Conservation (phyloP, 2,113 vertebrate species). For the Hippocampus abdominalis region DNA sequence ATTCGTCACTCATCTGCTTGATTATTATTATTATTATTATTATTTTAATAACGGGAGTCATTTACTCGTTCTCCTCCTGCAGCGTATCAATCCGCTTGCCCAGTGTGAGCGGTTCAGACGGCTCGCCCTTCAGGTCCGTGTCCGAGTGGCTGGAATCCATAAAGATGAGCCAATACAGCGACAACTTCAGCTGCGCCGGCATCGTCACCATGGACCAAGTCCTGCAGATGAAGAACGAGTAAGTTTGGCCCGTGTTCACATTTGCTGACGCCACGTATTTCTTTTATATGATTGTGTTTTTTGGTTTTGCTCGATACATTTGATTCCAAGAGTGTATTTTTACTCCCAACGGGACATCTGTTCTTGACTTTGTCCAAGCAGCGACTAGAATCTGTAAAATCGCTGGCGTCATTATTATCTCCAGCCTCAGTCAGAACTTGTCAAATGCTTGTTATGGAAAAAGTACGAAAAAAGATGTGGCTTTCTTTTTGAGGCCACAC, state of each 20-base stretch:
- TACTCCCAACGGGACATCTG: neutral
- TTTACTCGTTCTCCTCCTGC: conserved; percentile 26
- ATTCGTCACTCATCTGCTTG: conserved; percentile 14
- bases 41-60: conserved; percentile 38
- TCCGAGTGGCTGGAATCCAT: conserved; percentile 95
- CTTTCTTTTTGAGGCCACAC: conserved; percentile 62
- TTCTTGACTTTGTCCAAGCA: neutral
- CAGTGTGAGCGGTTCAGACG: conserved; percentile 89
- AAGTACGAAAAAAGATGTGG: conserved; percentile 50
- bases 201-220: conserved; percentile 89
- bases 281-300: conserved; percentile 7
- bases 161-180: conserved; percentile 93
- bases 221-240: conserved; percentile 93
- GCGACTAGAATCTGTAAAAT: conserved; percentile 41
- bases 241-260: conserved; percentile 59
- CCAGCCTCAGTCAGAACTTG: conserved; percentile 48
- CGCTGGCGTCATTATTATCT: conserved; percentile 44
- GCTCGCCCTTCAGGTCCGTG: conserved; percentile 86
- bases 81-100: conserved; percentile 94
- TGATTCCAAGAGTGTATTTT: conserved; percentile 5
- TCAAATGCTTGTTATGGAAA: conserved; percentile 62
- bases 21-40: neutral
- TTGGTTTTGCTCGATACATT: neutral
- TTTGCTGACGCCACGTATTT: neutral
- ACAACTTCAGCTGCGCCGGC: conserved; percentile 85